phyloP scores from a whole-genome alignment of 2,888 invertebrate genomes.

The Lepidocyrtoides sp. region DNA sequence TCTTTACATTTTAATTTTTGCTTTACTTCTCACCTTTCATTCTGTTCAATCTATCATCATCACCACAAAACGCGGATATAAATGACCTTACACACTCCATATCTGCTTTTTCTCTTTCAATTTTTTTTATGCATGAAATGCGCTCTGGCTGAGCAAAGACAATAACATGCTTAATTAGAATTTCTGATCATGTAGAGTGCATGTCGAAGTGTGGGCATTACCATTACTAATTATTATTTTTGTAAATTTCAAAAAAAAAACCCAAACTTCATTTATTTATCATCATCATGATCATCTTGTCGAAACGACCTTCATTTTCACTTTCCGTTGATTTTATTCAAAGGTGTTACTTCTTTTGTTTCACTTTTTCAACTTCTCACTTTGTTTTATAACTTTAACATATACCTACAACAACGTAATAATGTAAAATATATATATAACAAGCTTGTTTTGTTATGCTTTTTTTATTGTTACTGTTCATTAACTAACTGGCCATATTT shows the following conservation, averaged over 20 bases:
- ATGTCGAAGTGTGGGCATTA: background rate
- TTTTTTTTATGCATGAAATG: background rate
- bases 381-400: background rate
- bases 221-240: constrained; percentile 11
- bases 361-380: constrained; percentile 42
- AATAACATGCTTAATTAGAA: constrained; percentile 25
- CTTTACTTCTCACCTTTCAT: background rate
- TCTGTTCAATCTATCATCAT: background rate
- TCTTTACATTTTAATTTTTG: background rate
- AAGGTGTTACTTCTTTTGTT: constrained; percentile 40
- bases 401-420: background rate
- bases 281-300: background rate
- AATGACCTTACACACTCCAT: constrained; percentile 33
- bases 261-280: background rate
- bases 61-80: background rate
- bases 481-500: constrained; percentile 30
- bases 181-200: constrained; percentile 1
- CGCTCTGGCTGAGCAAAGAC: constrained; percentile 37
- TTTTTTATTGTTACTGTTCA: constrained; percentile 42
- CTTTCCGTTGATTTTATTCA: constrained; percentile 26
- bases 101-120: background rate
- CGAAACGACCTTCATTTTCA: constrained; percentile 52
- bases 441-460: constrained; percentile 22
- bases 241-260: constrained; percentile 14
- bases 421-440: background rate